phyloP scores from a whole-genome alignment of 2,888 invertebrate genomes.

The Heliconius ethilla region DNA sequence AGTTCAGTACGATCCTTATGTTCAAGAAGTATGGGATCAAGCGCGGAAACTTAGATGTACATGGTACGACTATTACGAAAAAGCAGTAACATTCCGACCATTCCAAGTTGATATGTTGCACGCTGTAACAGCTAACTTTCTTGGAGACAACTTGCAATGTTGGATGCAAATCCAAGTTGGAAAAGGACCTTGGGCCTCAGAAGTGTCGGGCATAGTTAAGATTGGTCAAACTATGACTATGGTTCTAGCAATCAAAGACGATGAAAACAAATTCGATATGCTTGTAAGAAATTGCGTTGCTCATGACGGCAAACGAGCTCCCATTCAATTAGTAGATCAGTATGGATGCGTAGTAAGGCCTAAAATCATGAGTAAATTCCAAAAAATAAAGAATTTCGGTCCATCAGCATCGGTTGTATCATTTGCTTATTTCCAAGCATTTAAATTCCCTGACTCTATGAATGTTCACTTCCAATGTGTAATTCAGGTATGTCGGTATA shows the following conservation, averaged over 20 bases:
- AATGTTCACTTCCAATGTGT: slow-evolving; percentile 98
- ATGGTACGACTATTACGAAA: slow-evolving; percentile 98
- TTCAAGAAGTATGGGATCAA: slow-evolving; percentile 98
- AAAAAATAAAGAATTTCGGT: slow-evolving; percentile 97
- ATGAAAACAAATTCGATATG: slow-evolving; percentile 98
- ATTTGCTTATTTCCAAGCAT: slow-evolving; percentile 97
- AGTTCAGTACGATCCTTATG: slow-evolving; percentile 96
- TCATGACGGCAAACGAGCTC: slow-evolving; percentile 95
- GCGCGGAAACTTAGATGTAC: slow-evolving; percentile 95
- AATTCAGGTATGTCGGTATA: slow-evolving; percentile 96
- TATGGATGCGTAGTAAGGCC: slow-evolving; percentile 96
- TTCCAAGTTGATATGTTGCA: slow-evolving; percentile 98
- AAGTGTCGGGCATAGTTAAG: slow-evolving; percentile 97
- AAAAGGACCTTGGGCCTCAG: slow-evolving; percentile 98
- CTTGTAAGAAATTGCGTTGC: slow-evolving; percentile 96
- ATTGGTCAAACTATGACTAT: slow-evolving; percentile 98
- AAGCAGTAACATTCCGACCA: slow-evolving; percentile 95
- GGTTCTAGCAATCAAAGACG: slow-evolving; percentile 97
- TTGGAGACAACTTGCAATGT: slow-evolving; percentile 96
- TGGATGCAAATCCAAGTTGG: slow-evolving; percentile 99
- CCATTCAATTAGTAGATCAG: slow-evolving; percentile 95
- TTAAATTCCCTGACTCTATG: slow-evolving; percentile 98
- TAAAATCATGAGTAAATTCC: slow-evolving; percentile 97
- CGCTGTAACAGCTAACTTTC: slow-evolving; percentile 96
- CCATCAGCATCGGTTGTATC: slow-evolving; percentile 96